These are phyloP conservation scores for Gymnoscopelus braueri DNA, from an alignment of 2,797 vertebrate genomes.

Conservation along the genomic window DNA sequence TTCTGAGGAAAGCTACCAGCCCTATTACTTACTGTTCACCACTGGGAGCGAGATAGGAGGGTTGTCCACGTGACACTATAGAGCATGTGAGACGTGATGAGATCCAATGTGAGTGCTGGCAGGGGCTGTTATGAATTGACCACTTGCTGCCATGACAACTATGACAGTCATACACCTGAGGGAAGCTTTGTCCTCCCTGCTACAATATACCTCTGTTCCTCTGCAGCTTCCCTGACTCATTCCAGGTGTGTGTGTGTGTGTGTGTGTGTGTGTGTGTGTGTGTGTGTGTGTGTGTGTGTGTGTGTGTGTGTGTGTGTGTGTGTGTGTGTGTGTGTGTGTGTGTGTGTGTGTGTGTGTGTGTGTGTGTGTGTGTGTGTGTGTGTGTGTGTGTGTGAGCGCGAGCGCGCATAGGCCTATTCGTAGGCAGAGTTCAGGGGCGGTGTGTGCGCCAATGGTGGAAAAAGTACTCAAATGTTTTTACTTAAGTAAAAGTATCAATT, in stretches of 20 bases:
- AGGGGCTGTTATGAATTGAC: conserved; percentile 53
- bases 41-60: no score
- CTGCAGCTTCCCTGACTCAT: conserved; percentile 59
- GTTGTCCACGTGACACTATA: not conserved
- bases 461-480: no score
- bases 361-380: conserved; percentile 28
- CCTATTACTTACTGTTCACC: no score
- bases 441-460: no score
- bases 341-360: conserved; percentile 18
- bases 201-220: conserved; percentile 40
- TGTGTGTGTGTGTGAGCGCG: conserved; percentile 17
- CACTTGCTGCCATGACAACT: conserved; percentile 45
- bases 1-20: no score
- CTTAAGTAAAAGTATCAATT: no score
- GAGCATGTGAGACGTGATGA: conserved; percentile 36
- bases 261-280: conserved; percentile 27
- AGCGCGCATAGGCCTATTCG: not conserved
- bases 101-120: conserved; percentile 34
- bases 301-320: conserved; percentile 20
- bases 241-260: conserved; percentile 52
- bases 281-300: conserved; percentile 15
- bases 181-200: conserved; percentile 63
- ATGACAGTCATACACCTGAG: conserved; percentile 57
- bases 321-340: conserved; percentile 6
- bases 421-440: no score